Conservation (phyloP, 1,140 invertebrate genomes). For the Gonioctena quinquepunctata region DNA sequence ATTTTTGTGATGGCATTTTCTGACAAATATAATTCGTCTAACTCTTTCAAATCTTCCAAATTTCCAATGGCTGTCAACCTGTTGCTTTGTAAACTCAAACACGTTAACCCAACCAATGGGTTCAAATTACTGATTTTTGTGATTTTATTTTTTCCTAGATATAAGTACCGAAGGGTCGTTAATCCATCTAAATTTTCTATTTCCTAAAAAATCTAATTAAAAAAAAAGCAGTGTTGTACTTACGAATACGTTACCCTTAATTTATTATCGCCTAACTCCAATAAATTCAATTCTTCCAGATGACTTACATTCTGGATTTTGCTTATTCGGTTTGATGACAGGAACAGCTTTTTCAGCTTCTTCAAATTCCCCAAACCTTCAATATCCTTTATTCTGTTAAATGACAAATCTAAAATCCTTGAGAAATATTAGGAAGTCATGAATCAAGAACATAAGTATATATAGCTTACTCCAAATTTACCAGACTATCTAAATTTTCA, state of each 20-base stretch:
- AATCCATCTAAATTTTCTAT: conserved; percentile 85
- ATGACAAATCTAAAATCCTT: conserved; percentile 93
- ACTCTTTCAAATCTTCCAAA: conserved; percentile 69
- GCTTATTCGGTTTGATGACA: conserved; percentile 91
- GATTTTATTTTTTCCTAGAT: conserved; percentile 97
- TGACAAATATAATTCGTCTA: conserved; percentile 91
- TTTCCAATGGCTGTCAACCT: conserved; percentile 88
- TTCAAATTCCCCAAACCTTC: conserved; percentile 79
- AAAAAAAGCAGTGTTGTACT: no score
- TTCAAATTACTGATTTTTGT: conserved; percentile 85
- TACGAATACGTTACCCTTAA: conserved; percentile 83
- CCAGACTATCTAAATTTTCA: conserved; percentile 83
- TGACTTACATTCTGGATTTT: conserved; percentile 91
- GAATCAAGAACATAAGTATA: conserved; percentile 3
- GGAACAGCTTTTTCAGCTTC: conserved; percentile 86
- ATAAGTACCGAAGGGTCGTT: conserved; percentile 75
- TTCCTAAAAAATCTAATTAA: conserved; percentile 62
- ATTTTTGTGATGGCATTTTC: conserved; percentile 88
- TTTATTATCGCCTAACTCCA: conserved; percentile 96
- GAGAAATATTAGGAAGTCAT: conserved; percentile 35
- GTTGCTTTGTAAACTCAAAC: conserved; percentile 91
- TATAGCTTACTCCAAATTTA: conserved; percentile 84
- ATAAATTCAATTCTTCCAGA: conserved; percentile 76
- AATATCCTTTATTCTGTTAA: conserved; percentile 92
- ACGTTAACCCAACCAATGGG: conserved; percentile 73